Base-by-base conservation (phyloP, 2,888 invertebrate genomes). In the Agonopterix heracliana region DNA sequence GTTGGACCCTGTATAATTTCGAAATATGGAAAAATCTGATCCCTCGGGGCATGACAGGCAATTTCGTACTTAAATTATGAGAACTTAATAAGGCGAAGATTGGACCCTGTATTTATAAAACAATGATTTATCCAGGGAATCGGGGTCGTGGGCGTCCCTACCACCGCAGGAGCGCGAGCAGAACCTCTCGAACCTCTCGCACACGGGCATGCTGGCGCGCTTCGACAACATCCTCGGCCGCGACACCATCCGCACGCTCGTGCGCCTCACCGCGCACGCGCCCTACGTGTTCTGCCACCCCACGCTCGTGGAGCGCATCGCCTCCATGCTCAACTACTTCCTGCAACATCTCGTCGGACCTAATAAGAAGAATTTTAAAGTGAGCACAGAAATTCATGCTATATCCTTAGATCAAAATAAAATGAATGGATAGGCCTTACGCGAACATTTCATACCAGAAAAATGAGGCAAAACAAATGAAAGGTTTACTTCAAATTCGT, bases 251-350 rank as follows among this genome's bases (percentile, higher is more conserved):
- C 92, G 93, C 50, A 93, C 95, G 7, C 88, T 98, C 7, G 94
- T 94, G 62, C 90, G 94, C 50, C 87, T 96, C 47, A 94, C 96
- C 0, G 91, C 93, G 0, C 87, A 95, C 92, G 72, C 93, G 89
- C 74, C 93, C 86, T 79, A 74, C 43, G 95, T 98, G 43, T 98
- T 98, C 83, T 96, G 96, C 59, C 97, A 98, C 74, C 91, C 93
- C 41, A 95, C 96, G 7, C 94, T 98, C 89, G 97, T 97, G 1
- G 97, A 98, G 72, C 90, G 98, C 34, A 94, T 98, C 52, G 96
- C 97, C 0, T 93, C 96, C 9, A 98, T 98, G 98, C 90, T 98
- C 50, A 98, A 98, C 85, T 98, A 98, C 81, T 96, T 98, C 76
- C 82, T 98, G 34, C 81, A 94, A 44, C 93, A 97, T 77, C 87